Conservation (phyloP, 2,797 vertebrate genomes). For the Chiroxiphia lanceolata region DNA sequence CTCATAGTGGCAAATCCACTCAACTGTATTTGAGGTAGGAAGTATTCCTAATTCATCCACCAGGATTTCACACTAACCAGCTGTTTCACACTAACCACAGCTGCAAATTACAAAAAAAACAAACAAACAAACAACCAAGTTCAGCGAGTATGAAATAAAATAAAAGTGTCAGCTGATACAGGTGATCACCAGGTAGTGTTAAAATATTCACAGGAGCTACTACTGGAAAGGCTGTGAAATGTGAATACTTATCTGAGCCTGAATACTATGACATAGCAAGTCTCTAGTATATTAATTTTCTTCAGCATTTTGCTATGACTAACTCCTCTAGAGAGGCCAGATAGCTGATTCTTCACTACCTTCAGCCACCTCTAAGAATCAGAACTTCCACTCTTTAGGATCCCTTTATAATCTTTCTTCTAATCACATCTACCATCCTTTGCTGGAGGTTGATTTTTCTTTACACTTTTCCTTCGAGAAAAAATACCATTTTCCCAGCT, state of each 20-base stretch:
- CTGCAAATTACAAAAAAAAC: neutral
- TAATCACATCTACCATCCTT: slow-evolving; percentile 6
- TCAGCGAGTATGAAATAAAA: neutral
- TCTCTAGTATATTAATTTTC: neutral
- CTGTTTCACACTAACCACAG: neutral
- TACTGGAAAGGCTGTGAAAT: neutral
- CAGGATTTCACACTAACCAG: neutral
- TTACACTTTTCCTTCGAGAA: neutral
- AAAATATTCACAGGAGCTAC: neutral
- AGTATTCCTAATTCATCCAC: neutral
- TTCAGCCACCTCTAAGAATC: neutral
- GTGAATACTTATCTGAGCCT: neutral
- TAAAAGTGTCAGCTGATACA: neutral
- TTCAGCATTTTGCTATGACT: neutral
- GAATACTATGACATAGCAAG: neutral
- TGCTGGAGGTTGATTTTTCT: neutral
- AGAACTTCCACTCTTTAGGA: neutral
- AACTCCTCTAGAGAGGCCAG: neutral
- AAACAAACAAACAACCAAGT: neutral
- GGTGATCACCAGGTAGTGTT: neutral
- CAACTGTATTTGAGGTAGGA: neutral
- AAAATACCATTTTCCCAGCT: neutral
- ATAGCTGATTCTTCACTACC: neutral
- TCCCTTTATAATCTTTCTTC: neutral
- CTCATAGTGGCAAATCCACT: neutral